A percentile compares a stretch with the other conserved stretches of the same genome.
Conservation (phyloP, 1,140 invertebrate genomes). For the Conopomorpha cramerella region DNA sequence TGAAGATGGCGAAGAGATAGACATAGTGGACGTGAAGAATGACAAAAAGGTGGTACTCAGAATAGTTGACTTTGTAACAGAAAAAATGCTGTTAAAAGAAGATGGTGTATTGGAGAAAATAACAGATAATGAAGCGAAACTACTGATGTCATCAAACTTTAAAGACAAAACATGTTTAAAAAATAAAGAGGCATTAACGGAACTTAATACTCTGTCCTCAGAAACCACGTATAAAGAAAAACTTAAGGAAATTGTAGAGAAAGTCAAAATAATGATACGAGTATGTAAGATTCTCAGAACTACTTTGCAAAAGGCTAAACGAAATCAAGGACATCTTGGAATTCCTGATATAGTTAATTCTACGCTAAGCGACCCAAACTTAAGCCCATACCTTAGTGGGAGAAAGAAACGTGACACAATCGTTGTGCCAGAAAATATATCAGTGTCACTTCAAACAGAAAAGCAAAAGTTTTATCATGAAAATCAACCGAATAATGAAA, state of each 20-base stretch:
- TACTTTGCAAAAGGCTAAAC: too few species aligned
- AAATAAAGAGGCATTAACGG: conserved; percentile 2
- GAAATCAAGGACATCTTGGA: conserved; percentile 14
- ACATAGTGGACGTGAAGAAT: conserved; percentile 39
- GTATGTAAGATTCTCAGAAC: conserved; percentile 34
- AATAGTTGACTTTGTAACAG: conserved; percentile 59
- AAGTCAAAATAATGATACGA: conserved; percentile 29
- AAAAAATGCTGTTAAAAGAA: conserved; percentile 59
- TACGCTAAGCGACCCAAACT: conserved; percentile 27
- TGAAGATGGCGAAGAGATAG: conserved; percentile 52
- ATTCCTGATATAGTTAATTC: conserved; percentile 55
- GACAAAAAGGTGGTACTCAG: conserved; percentile 53
- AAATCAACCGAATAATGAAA: conserved; percentile 4
- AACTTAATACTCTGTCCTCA: conserved; percentile 1
- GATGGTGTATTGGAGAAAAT: conserved; percentile 56
- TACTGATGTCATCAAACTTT: conserved; percentile 24
- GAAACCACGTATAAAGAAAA: conserved; percentile 7
- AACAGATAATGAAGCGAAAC: conserved; percentile 34
- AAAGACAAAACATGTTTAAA: conserved; percentile 6
- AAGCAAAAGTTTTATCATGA: conserved; percentile 15
- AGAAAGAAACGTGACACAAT: conserved; percentile 24
- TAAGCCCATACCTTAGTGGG: conserved; percentile 16
- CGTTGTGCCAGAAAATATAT: conserved; percentile 40
- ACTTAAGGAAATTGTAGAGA: conserved; percentile 24
- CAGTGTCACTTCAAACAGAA: conserved; percentile 35